Evolutionary conservation across 2,113 vertebrate species (phyloP).

Genomic region (Mustelus asterias): DNA sequence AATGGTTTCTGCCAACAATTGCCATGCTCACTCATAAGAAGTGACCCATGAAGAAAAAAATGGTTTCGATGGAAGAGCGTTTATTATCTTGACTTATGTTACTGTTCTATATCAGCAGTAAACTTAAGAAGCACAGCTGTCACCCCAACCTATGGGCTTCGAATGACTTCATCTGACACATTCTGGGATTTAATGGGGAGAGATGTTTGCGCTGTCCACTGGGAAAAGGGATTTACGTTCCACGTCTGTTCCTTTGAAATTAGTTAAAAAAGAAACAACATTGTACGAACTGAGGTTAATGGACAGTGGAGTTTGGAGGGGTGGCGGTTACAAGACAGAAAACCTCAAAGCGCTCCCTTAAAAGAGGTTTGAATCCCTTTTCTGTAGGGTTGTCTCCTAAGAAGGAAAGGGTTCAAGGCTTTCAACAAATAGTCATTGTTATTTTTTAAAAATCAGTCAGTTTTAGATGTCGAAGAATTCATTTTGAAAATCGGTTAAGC

Average conservation of each 20-base stretch:
- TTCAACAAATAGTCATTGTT: neutral
- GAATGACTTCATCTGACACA: neutral
- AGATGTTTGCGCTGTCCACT: neutral
- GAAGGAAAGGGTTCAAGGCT: neutral
- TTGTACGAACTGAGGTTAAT: neutral
- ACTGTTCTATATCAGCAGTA: neutral
- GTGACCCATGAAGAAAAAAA: slow-evolving; percentile 41
- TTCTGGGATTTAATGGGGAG: neutral
- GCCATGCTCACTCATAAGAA: slow-evolving; percentile 34
- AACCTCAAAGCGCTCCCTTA: neutral
- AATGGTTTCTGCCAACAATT: slow-evolving; percentile 40
- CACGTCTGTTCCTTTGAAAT: neutral
- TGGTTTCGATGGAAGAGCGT: neutral
- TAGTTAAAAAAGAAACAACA: neutral
- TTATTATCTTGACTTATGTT: slow-evolving; percentile 26
- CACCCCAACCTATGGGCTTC: neutral
- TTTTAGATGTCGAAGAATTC: no score
- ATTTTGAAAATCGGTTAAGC: neutral
- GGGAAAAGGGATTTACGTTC: neutral
- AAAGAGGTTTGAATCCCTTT: no score
- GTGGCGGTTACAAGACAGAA: neutral
- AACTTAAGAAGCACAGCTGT: neutral
- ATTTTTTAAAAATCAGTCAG: neutral
- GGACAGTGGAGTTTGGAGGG: no score
- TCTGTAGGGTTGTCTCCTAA: neutral